A percentile compares a stretch with the other conserved stretches of the same genome.
These are phyloP conservation scores for Ptilodon capucinus DNA, from an alignment of 2,888 invertebrate species.

Conservation along the genomic window DNA sequence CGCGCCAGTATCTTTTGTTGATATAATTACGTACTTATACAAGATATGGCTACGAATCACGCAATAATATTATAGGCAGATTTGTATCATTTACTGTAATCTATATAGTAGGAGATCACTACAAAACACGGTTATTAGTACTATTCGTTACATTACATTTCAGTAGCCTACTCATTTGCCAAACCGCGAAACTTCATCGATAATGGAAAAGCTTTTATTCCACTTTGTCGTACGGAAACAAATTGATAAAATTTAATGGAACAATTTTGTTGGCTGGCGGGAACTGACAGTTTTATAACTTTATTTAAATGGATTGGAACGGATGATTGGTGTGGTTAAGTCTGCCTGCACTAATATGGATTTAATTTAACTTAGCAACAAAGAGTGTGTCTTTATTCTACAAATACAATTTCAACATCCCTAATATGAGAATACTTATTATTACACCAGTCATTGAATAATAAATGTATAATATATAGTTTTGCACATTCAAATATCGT, in stretches of 20 bases:
- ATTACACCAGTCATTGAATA: too few species aligned
- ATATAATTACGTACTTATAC: conserved; percentile 5
- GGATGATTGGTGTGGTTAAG: conserved; percentile 1
- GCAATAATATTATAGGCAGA: too few species aligned
- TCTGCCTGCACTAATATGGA: too few species aligned
- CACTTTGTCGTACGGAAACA: not conserved
- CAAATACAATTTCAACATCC: too few species aligned
- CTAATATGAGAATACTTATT: too few species aligned
- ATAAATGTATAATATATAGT: too few species aligned
- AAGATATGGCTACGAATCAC: conserved; percentile 1
- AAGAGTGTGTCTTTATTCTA: too few species aligned
- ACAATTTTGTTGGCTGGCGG: not conserved
- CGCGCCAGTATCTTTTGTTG: conserved; percentile 17
- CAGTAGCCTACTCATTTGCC: not conserved
- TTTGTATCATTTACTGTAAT: too few species aligned
- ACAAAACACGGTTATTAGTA: too few species aligned
- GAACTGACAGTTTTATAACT: not conserved
- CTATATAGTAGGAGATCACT: not conserved
- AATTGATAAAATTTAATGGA: not conserved
- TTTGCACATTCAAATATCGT: too few species aligned
- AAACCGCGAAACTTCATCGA: not conserved
- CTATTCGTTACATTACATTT: too few species aligned
- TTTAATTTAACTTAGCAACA: too few species aligned
- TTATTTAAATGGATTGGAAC: not conserved
- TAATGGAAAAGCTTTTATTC: not conserved